Conservation (phyloP, 2,888 invertebrate genomes). For the Euspilapteryx auroguttella region DNA sequence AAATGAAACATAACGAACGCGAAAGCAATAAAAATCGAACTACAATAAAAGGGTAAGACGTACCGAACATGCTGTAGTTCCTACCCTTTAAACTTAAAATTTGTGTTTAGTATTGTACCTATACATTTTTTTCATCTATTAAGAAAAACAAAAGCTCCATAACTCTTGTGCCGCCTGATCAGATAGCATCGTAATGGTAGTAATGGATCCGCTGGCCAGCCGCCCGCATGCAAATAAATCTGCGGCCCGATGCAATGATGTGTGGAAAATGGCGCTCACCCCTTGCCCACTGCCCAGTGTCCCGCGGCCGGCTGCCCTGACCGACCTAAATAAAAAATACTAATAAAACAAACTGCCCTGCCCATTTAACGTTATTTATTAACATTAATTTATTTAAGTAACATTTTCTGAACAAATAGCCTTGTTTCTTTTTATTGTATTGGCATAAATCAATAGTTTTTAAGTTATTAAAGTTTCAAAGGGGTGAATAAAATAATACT, state of each 20-base stretch:
- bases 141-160: constrained; percentile 54
- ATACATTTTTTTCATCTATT: constrained; percentile 43
- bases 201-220: constrained; percentile 60
- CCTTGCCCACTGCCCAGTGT: constrained; percentile 23
- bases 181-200: constrained; percentile 55
- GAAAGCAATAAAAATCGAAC: too few species aligned
- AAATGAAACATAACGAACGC: too few species aligned
- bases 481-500: too few species aligned
- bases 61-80: too few species aligned
- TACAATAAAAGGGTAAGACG: too few species aligned
- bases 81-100: too few species aligned
- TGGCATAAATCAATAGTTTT: too few species aligned
- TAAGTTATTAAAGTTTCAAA: too few species aligned
- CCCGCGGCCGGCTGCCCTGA: constrained; percentile 13
- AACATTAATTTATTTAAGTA: neutral
- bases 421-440: too few species aligned
- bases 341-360: constrained; percentile 13
- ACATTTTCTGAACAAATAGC: too few species aligned
- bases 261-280: constrained; percentile 57
- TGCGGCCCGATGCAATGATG: constrained; percentile 60
- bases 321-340: constrained; percentile 7
- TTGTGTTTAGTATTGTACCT: too few species aligned
- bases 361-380: constrained; percentile 8
- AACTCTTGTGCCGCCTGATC: constrained; percentile 57
- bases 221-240: constrained; percentile 64